phyloP scores from a whole-genome alignment of 1,140 invertebrate species.

The Achroia grisella region DNA sequence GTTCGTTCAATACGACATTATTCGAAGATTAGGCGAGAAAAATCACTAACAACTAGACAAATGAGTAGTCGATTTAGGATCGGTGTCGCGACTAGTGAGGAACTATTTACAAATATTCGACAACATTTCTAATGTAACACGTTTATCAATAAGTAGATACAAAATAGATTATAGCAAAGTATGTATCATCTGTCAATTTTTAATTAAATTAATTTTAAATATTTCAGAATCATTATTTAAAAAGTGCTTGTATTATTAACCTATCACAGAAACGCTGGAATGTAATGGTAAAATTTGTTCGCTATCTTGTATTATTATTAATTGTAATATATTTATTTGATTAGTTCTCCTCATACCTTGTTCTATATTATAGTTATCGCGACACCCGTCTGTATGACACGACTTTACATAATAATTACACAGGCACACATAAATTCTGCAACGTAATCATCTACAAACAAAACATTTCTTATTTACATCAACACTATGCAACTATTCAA shows the following conservation, averaged over 20 bases:
- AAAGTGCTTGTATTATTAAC: too few relatives aligned
- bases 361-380: constrained; percentile 4
- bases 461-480: constrained; percentile 55
- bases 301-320: background rate
- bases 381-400: constrained; percentile 12
- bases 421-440: constrained; percentile 57
- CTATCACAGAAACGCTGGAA: too few relatives aligned
- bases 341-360: background rate
- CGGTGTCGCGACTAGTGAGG: constrained; percentile 2
- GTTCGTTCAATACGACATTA: constrained; percentile 51
- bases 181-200: too few relatives aligned
- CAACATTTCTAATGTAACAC: background rate
- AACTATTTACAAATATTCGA: background rate
- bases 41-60: constrained; percentile 53
- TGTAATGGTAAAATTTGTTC: too few relatives aligned
- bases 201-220: too few relatives aligned
- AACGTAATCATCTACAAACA: constrained; percentile 56
- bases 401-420: constrained; percentile 28
- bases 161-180: too few relatives aligned
- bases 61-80: constrained; percentile 18
- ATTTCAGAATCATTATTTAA: too few relatives aligned
- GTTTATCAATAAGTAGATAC: too few relatives aligned
- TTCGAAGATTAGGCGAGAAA: constrained; percentile 60
- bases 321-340: background rate
- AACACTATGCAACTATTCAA: constrained; percentile 56